Evolutionary conservation across 2,888 invertebrate genomes (phyloP), one percentile per base, ranked within the genome.

Genomic region (Coelinius sp.): DNA sequence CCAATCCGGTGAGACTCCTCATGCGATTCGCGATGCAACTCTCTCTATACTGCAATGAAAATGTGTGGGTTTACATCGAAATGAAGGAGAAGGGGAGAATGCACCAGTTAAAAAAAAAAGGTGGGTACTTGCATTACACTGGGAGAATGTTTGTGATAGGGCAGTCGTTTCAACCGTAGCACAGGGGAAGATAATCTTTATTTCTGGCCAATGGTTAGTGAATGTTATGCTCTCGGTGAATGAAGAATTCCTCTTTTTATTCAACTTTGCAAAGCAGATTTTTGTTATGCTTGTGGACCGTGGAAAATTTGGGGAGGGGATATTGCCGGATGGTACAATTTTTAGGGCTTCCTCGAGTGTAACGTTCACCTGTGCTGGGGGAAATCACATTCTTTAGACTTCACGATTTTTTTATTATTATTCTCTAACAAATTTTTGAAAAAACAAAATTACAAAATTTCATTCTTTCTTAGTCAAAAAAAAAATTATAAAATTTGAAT

Each of bases 11-110:
- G 71, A 71, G 68, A 53, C 59, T 75, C 27, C 24, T 35, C 73
- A 66, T 76, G 79, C 77, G 76, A 79, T 78, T 79, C 79, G 77
- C 78, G 77, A 80, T 80, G 78, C 80, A 77, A 75, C 75, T 35
- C 31, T 22, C 62, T 38, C 24, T 17, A 7, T 38, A 41, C 62
- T 10, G 20, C 41, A 17, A 14, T 27, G 65, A 46, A 44, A 66
- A 25, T 8, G 46, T 65, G 27, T 65, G 52, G 4, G 38, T 12
- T 56, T 59, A 44, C 25, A 31, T 25, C 25, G 20, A 20, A 24
- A 25, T 4, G 63, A 20, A 27, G 2, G n/a, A 63, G 62, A 41
- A n/a, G 59, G 67, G 67, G 66, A 62, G 67, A 31, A 63, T 71
- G 71, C 67, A 62, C 31, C 62, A 62, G 17, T 52, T 8, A 53